Evolutionary conservation across 2,888 invertebrate genomes (phyloP), one percentile per base, ranked within the genome.

Genomic region (Apoda limacodes): DNA sequence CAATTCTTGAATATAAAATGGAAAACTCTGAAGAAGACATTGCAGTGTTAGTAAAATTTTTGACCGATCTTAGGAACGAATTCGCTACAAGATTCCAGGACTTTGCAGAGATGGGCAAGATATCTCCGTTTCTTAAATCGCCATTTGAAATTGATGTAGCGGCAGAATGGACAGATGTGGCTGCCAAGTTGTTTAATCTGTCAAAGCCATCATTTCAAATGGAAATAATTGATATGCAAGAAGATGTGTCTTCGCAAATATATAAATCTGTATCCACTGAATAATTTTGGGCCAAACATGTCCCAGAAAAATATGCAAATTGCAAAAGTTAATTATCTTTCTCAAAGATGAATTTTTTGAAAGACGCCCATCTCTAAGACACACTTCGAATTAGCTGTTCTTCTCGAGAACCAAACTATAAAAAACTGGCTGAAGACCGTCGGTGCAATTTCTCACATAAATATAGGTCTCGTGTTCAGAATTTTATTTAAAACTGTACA

Each of bases 111-210:
- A 32, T 47, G 32, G 38, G 41, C 35, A 42, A 47, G 38, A 41
- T 34, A 35, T 41, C 34, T 39, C 30, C 22, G n/a, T n/a, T n/a
- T n/a, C 32, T 39, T 33, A 35, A 29, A 14, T 43, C 39, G 28
- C 36, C 39, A 15, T 39, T 35, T 49, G 46, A 51, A 48, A 40
- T 50, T 49, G 44, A 37, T 42, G 38, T 40, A 48, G 42, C 36
- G 15, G 39, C 36, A 19, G 40, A 42, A 40, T 41, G 43, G 39
- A 41, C 41, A 37, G 45, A 42, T 42, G 37, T 43, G 40, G 47
- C 48, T 45, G 48, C 42, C 21, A 50, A 48, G 42, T 44, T 52
- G 35, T 52, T n/a, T n/a, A n/a, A n/a, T n/a, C n/a, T n/a, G n/a
- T n/a, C n/a, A n/a, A n/a, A n/a, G 28, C 9, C 23, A 28, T 30